phyloP scores from a whole-genome alignment of 1,140 invertebrate genomes.

The Solen grandis region DNA sequence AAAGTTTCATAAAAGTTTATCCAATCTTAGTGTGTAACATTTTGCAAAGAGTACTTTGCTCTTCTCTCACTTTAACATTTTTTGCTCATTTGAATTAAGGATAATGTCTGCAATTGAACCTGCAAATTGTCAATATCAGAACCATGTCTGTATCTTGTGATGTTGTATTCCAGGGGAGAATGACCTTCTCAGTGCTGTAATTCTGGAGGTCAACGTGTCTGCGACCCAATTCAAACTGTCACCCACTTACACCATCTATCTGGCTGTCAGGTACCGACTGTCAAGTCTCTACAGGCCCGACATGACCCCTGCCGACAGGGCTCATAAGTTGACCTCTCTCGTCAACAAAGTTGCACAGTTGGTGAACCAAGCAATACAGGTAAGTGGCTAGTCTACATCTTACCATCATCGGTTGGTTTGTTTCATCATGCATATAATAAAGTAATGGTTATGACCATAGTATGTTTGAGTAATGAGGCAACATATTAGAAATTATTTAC shows the following conservation, averaged over 20 bases:
- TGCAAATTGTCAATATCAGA: no score
- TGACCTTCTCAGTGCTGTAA: slow-evolving; percentile 92
- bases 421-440: no score
- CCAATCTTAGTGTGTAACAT: no score
- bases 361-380: slow-evolving; percentile 90
- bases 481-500: no score
- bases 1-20: no score
- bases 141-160: no score
- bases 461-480: no score
- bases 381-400: slow-evolving; percentile 63
- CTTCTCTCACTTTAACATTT: no score
- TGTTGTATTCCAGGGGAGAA: slow-evolving; percentile 91
- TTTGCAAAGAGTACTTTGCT: no score
- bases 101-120: no score
- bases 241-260: slow-evolving; percentile 96
- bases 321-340: slow-evolving; percentile 93
- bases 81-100: no score
- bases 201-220: slow-evolving; percentile 89
- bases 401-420: slow-evolving; percentile 5
- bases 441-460: no score
- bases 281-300: slow-evolving; percentile 96
- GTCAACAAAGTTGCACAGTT: slow-evolving; percentile 93
- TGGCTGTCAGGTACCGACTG: slow-evolving; percentile 93
- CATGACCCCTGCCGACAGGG: slow-evolving; percentile 93
- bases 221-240: slow-evolving; percentile 86